A percentile compares a stretch with the other conserved stretches of the same genome.
These are phyloP conservation scores for Diploscapter pachys DNA, from an alignment of 1,140 invertebrate genomes.

Conservation along the genomic window DNA sequence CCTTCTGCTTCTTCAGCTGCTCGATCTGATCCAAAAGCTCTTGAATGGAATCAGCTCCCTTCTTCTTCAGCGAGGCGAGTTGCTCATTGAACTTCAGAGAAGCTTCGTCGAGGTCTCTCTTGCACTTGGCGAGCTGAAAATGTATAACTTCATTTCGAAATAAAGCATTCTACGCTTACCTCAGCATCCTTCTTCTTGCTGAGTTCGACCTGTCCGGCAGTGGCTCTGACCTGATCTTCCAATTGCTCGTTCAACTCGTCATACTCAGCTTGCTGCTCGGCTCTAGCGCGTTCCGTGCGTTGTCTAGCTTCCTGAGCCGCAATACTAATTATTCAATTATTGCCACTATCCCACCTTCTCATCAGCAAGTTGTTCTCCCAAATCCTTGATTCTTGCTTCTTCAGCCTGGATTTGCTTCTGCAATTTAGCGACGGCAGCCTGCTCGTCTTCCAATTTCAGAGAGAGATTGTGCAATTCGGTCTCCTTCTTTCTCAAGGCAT, in stretches of 20 bases:
- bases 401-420: constrained; percentile 98
- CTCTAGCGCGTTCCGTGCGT: constrained; percentile 87
- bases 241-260: constrained; percentile 89
- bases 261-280: constrained; percentile 85
- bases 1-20: constrained; percentile 95
- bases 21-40: constrained; percentile 99
- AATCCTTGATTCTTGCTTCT: constrained; percentile 88
- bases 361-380: constrained; percentile 95
- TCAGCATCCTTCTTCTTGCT: constrained; percentile 99
- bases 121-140: constrained; percentile 73
- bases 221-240: constrained; percentile 77
- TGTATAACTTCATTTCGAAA: no score
- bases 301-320: constrained; percentile 70
- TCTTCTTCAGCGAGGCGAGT: constrained; percentile 89
- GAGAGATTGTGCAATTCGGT: constrained; percentile 51
- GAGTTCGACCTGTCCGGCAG: constrained; percentile 89
- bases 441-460: constrained; percentile 91
- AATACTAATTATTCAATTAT: no score
- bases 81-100: constrained; percentile 96
- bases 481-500: constrained; percentile 49
- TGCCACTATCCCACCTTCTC: constrained; percentile 67
- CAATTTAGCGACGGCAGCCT: constrained; percentile 85
- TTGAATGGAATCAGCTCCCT: constrained; percentile 94
- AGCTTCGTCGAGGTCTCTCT: constrained; percentile 92
- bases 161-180: constrained; percentile 61